Evolutionary conservation across 2,113 vertebrate genomes (phyloP).

Genomic region (Myiozetetes cayanensis): DNA sequence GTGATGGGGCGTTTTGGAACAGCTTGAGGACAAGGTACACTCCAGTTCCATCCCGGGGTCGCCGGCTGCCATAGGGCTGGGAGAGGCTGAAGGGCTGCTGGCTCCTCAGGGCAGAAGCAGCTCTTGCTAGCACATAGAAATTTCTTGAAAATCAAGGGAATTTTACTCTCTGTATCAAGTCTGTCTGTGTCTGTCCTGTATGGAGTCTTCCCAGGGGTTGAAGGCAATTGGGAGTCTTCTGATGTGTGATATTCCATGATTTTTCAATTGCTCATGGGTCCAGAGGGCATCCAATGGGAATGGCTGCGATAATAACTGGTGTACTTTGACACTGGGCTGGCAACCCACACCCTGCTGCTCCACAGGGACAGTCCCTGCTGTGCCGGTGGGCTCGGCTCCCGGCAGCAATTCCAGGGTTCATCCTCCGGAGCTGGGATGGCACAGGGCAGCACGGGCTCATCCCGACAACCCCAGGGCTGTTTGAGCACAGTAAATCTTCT

Average conservation of each 20-base stretch:
- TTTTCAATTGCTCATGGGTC: not conserved
- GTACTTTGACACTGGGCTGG: not conserved
- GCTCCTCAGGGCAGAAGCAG: not conserved
- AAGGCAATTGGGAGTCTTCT: not conserved
- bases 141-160: not conserved
- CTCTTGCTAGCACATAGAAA: not conserved
- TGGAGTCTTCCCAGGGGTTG: not conserved
- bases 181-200: not conserved
- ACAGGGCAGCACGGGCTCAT: fast-evolving
- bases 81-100: not conserved
- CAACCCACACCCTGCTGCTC: not conserved
- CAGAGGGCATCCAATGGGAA: not conserved
- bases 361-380: not conserved
- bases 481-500: not conserved
- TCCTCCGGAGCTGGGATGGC: fast-evolving
- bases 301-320: not conserved
- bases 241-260: not conserved
- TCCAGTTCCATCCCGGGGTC: not conserved
- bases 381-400: fast-evolving
- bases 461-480: fast-evolving
- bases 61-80: fast-evolving
- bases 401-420: fast-evolving
- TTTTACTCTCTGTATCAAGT: not conserved
- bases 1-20: not conserved
- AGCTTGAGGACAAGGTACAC: not conserved